A percentile compares a stretch with the other conserved stretches of the same genome.
phyloP scores from a whole-genome alignment of 2,797 vertebrate species.

The Hyperoplus lanceolatus region DNA sequence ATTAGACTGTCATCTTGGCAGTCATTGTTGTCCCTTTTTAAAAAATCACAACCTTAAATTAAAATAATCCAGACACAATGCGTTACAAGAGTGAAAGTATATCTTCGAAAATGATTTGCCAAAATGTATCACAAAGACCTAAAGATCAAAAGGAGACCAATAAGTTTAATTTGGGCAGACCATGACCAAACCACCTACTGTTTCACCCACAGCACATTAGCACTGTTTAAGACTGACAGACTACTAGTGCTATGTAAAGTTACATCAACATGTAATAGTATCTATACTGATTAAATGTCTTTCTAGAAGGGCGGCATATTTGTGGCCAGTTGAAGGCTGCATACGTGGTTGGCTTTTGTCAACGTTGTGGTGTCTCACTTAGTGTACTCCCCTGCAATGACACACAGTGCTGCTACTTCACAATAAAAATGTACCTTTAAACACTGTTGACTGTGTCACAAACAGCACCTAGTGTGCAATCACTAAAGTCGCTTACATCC shows the following conservation, averaged over 20 bases:
- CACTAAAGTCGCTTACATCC: neutral
- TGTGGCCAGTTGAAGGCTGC: neutral
- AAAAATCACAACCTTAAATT: neutral
- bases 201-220: neutral
- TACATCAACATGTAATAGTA: neutral
- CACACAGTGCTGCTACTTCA: no score
- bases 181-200: neutral
- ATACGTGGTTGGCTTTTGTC: neutral
- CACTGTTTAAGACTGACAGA: neutral
- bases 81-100: neutral
- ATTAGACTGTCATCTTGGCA: neutral
- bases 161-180: neutral
- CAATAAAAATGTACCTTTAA: no score
- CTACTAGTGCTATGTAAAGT: neutral
- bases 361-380: no score
- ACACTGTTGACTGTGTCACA: no score
- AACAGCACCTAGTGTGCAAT: no score
- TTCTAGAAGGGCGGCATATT: neutral
- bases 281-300: neutral
- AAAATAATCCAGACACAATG: neutral
- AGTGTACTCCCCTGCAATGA: no score
- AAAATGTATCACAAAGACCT: neutral
- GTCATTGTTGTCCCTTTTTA: neutral
- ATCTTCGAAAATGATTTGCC: neutral
- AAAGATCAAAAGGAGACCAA: neutral